Base-by-base conservation (phyloP, 2,113 vertebrate genomes). In the Alosa alosa region DNA sequence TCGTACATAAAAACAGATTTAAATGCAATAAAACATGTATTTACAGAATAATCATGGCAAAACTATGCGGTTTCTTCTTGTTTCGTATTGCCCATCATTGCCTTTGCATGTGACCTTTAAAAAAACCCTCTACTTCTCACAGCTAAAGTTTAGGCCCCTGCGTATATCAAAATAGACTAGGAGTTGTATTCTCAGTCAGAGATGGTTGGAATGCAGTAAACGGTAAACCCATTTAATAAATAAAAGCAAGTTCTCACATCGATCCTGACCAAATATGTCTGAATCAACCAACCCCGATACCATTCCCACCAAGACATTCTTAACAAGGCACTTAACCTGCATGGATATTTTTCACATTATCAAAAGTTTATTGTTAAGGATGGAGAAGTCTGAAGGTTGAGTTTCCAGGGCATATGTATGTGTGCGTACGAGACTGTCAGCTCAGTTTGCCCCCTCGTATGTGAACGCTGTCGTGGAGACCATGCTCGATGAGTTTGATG, bases 401-500 rank as follows among this genome's bases (percentile, higher is more conserved):
- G 11, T 15, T 13, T 78, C 20, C 72, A 39, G 31, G 31, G 64
- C 22, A 20, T 72, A 3, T 78, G 72, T 17, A 11, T 78, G 31
- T 39, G 72, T 64, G 60, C 8, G 72, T 78, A 15, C 7, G 0
- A 20, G 47, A 45, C 36, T 52, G 3, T 1, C 97, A 99, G 91
- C 96, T 97, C 90, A 98, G 96, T 89, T 96, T 90, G 57, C 96
- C 95, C 75, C 96, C 96, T 93, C 98, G 96, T 88, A 95, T 93
- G 85, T 97, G 98, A 84, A 97, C 95, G 50, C 94, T 95, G 89
- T 99, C 98, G 0, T 95, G 97, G 88, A 99, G 93, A 22, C 97
- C 98, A 0, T 99, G 97, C 88, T 99, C 98, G 84, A 99, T 95
- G 55, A 97, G 95, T 87, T 99, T 99, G 92, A 99, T 97, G 89